Conservation (phyloP, 2,888 invertebrate genomes). For the Crematogaster levior region DNA sequence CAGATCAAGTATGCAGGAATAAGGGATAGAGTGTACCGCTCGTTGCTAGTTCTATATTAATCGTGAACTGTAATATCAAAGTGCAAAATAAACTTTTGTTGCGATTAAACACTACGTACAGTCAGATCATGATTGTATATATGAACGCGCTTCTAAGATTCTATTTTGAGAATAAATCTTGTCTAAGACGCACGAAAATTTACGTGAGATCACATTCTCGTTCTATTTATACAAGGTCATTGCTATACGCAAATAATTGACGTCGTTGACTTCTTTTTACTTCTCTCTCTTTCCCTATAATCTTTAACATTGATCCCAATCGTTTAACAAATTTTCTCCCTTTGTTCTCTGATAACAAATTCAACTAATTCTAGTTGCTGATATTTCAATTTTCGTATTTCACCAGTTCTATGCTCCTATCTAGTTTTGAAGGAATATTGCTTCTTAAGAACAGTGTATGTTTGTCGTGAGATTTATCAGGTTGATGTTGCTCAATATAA, state of each 20-base stretch:
- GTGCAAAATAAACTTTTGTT: slow-evolving; percentile 52
- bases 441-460: background rate
- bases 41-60: background rate
- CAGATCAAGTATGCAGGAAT: background rate
- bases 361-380: background rate
- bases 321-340: background rate
- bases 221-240: slow-evolving; percentile 57
- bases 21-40: background rate
- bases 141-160: slow-evolving; percentile 47
- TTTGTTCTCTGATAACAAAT: too few species aligned
- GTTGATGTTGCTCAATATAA: slow-evolving; percentile 5
- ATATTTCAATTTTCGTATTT: background rate
- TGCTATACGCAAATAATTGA: slow-evolving; percentile 15
- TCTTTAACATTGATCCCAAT: background rate
- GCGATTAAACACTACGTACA: slow-evolving; percentile 28
- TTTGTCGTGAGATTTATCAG: background rate
- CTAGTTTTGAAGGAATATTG: background rate
- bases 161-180: slow-evolving; percentile 67
- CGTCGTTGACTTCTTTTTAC: background rate
- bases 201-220: slow-evolving; percentile 58
- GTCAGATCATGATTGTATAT: slow-evolving; percentile 57
- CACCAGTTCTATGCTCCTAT: background rate
- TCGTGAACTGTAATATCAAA: background rate
- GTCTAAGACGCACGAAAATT: slow-evolving; percentile 59
- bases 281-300: background rate